Evolutionary conservation across 1,140 invertebrate species (phyloP), one percentile per base, ranked within the genome.

Genomic region (Drosophila pectinifera): DNA sequence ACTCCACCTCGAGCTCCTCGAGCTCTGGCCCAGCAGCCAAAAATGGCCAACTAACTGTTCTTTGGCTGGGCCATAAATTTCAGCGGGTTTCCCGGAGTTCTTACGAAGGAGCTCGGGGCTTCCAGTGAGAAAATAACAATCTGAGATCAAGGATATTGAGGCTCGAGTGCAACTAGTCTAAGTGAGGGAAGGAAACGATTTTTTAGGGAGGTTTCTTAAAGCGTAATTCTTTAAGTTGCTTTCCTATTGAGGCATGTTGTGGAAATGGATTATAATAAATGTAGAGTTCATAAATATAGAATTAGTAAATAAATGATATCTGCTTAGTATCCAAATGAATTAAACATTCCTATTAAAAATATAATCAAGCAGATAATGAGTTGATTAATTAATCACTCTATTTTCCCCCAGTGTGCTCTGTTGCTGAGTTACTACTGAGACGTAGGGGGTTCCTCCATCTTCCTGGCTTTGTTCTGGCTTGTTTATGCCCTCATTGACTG

Each of bases 31-130:
- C 28, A 31, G 28, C 28, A 28, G 59, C 75, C 53, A 36, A 83
- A 77, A 84, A 78, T 79, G 42, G 62, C 61, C 62, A 80, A 65
- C 63, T 75, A 74, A 86, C 74, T 77, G 68, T 73, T 68, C 61
- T 64, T 73, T 56, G 49, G 69, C 54, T 78, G 61, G 69, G 56
- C 68, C 68, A 68, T 85, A 86, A 85, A 85, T 86, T 65, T 65
- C 10, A 28, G 41, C 36, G 70, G 41, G 69, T n/a, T 73, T 46
- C 45, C 36, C 24, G 28, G 10, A 36, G 26, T 63, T 34, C 42
- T 43, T 31, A 58, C 54, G 24, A n/a, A 56, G 14, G 34, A 38
- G 5, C 5, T 22, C 14, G 8, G 20, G 26, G 20, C 18, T 22
- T 26, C 34, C 59, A 64, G 58, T 22, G 42, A 64, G 57, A 64